Evolutionary conservation across 2,113 vertebrate species (phyloP).

Genomic region (Myotis lucifugus): DNA sequence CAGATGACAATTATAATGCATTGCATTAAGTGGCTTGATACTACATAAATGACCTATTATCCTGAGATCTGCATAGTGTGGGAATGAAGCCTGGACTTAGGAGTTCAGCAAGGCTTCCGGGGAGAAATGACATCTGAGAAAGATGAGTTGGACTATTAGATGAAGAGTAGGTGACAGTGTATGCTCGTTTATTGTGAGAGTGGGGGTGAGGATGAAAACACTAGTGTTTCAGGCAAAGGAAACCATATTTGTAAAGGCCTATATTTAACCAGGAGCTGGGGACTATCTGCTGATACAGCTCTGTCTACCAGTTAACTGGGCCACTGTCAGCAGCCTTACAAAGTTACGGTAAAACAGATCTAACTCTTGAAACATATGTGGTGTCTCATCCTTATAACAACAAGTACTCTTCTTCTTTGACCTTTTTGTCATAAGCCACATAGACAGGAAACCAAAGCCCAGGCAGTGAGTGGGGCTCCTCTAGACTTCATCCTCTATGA

Average conservation of each 20-base stretch:
- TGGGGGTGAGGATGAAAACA: not conserved
- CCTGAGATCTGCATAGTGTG: not conserved
- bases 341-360: not conserved
- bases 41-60: not conserved
- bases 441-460: not conserved
- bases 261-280: not conserved
- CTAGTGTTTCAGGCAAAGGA: not conserved
- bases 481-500: constrained; percentile 10
- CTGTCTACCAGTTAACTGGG: not conserved
- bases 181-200: not conserved
- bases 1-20: not conserved
- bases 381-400: constrained; percentile 35
- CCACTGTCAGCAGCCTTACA: not conserved
- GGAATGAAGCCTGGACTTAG: not conserved
- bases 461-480: not conserved
- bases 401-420: not conserved
- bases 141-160: not conserved
- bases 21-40: not conserved
- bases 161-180: not conserved
- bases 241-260: not conserved
- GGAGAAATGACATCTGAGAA: not conserved
- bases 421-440: not conserved
- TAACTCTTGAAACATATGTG: not conserved
- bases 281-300: not conserved
- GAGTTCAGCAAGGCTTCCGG: not conserved